Evolutionary conservation across 2,888 invertebrate species (phyloP).

Genomic region (Drosophila colorata): DNA sequence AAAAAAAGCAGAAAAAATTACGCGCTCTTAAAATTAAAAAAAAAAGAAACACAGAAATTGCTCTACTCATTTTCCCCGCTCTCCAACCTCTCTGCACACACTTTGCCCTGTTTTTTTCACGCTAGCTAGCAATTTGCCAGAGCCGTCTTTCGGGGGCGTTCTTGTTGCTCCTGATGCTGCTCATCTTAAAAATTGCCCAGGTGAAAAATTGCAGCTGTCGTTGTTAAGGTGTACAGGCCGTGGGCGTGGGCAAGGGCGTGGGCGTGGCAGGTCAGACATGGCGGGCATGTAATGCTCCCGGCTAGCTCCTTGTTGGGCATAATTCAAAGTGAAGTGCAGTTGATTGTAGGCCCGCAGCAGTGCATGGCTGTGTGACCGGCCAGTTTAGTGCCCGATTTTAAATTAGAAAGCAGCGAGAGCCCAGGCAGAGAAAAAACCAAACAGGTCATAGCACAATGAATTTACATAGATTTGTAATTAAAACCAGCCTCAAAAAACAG

Average conservation of each 20-base stretch:
- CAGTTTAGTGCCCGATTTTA: conserved; percentile 12
- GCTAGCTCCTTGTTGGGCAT: conserved; percentile 20
- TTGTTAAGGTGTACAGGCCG: conserved; percentile 46
- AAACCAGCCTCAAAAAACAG: not conserved
- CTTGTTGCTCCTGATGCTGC: conserved; percentile 39
- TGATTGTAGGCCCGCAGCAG: conserved; percentile 61
- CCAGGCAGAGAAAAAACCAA: not conserved
- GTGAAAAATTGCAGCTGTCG: conserved; percentile 85
- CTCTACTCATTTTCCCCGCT: conserved; percentile 44
- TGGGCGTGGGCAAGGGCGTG: conserved; percentile 6
- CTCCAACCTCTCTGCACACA: conserved; percentile 12
- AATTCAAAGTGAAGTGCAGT: conserved; percentile 65
- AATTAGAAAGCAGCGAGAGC: conserved; percentile 13
- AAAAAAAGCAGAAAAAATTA: conserved; percentile 46
- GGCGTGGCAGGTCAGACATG: conserved; percentile 49
- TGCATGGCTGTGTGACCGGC: conserved; percentile 19
- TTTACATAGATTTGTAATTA: not conserved
- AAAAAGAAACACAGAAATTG: conserved; percentile 47
- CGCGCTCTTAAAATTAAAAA: conserved; percentile 64
- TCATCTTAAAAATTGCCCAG: conserved; percentile 84
- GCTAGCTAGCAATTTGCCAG: conserved; percentile 54
- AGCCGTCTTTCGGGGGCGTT: conserved; percentile 44
- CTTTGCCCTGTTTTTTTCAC: conserved; percentile 20
- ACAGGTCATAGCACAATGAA: not conserved
- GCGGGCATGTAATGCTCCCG: conserved; percentile 25